These are phyloP conservation scores for Plebejus anna DNA, from an alignment of 2,888 invertebrate species.

Conservation along the genomic window DNA sequence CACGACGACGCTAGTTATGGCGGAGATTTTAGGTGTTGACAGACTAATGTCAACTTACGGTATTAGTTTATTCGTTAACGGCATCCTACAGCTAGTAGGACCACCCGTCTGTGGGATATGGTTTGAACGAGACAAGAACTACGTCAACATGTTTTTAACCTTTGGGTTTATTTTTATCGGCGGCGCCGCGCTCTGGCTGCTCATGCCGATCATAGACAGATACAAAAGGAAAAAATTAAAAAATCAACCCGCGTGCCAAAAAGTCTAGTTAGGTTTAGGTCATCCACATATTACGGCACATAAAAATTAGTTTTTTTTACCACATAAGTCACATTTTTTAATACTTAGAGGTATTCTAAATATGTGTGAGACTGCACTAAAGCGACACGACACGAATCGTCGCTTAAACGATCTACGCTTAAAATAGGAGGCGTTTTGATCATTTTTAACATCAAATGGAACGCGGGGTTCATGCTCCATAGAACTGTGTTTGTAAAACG, in stretches of 20 bases:
- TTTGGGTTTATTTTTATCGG: conserved; percentile 86
- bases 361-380: too few species aligned
- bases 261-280: conserved; percentile 29
- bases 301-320: neutral
- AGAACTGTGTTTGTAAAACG: too few species aligned
- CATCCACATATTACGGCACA: too few species aligned
- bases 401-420: too few species aligned
- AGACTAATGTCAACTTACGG: conserved; percentile 91
- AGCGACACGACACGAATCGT: too few species aligned
- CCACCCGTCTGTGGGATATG: conserved; percentile 89
- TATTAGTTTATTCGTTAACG: conserved; percentile 91
- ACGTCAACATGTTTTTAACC: conserved; percentile 85
- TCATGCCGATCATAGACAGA: conserved; percentile 85
- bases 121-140: conserved; percentile 82
- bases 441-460: too few species aligned
- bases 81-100: conserved; percentile 88
- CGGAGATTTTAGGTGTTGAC: conserved; percentile 91
- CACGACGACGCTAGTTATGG: conserved; percentile 92
- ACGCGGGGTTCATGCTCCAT: too few species aligned
- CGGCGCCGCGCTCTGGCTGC: conserved; percentile 87
- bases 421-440: too few species aligned
- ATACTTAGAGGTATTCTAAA: too few species aligned
- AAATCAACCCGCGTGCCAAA: conserved; percentile 34
- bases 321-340: too few species aligned
- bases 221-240: conserved; percentile 49